Base-by-base conservation (phyloP, 2,888 invertebrate species). In the Chrysolina haemoptera region DNA sequence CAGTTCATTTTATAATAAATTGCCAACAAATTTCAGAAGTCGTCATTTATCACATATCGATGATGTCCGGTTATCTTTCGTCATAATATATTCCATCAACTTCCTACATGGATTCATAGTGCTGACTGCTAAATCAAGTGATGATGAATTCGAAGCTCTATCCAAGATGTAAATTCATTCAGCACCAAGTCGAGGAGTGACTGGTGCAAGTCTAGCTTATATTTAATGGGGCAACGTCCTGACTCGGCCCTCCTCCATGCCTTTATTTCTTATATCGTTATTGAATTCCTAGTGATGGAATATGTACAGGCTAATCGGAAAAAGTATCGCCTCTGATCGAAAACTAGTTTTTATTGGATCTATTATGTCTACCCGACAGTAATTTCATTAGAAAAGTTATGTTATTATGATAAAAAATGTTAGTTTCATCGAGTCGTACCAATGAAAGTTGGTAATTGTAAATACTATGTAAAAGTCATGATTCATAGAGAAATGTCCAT, bases 201-300 rank as follows among this genome's bases (percentile, higher is more conserved):
- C 66, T 50, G 18, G 66, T 50, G 48, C 35, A 66, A 43, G 66
- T 66, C 66, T 50, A 66, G 50, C 66, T 66, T 18, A 66, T 65
- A 65, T 66, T 66, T 50, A 50, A 48, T 48, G 66, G 66, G 66
- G 48, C 66, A 66, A 66, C 50, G 66, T 50, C 41, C 66, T 50
- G 48, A 35, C 9, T 35, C 48, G 66, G 66, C 66, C 66, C 66
- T 66, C 66, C 66, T 66, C 50, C 66, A 50, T 66, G 50, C 50
- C 48, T 66, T 35, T 66, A n/a, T 16, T 65, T 41, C 65, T 65
- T 48, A 48, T 41, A 27, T 50, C 50, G 50, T 48, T 66, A 22
- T 66, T 66, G 22, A 50, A 59, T 59, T 59, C 59, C 59, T 59
- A 59, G 59, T 59, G 59, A 59, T 59, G 27, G 59, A 59, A 59